A percentile compares a stretch with the other conserved stretches of the same genome.
These are phyloP conservation scores for Drosophila fuyamai DNA, from an alignment of 1,140 invertebrate genomes.

Conservation along the genomic window DNA sequence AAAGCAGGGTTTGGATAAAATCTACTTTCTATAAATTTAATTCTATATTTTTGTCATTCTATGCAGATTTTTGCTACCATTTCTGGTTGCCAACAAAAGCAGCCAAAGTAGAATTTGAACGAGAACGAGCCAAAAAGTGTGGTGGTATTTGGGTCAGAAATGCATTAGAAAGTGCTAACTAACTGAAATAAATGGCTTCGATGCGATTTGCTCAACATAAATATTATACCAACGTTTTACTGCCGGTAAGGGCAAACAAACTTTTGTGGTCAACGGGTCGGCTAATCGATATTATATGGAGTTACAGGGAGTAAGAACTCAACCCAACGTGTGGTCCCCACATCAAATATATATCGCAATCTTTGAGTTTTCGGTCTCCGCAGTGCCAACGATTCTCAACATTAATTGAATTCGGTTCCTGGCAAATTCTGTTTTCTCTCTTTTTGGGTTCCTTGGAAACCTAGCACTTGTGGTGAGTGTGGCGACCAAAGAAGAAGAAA, in stretches of 20 bases:
- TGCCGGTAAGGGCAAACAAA: slow-evolving; percentile 58
- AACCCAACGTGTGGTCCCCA: slow-evolving; percentile 17
- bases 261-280: slow-evolving; percentile 63
- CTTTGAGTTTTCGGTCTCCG: slow-evolving; percentile 16
- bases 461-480: slow-evolving; percentile 58
- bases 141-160: slow-evolving; percentile 54
- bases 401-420: slow-evolving; percentile 72
- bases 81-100: slow-evolving; percentile 11
- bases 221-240: slow-evolving; percentile 53
- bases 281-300: slow-evolving; percentile 55
- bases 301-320: slow-evolving; percentile 15
- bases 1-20: neutral
- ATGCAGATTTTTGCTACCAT: slow-evolving; percentile 46
- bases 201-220: slow-evolving; percentile 35
- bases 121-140: slow-evolving; percentile 47
- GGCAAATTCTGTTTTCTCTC: slow-evolving; percentile 31
- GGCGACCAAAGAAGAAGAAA: slow-evolving; percentile 22
- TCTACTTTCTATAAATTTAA: slow-evolving; percentile 19
- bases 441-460: slow-evolving; percentile 30
- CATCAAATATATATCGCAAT: slow-evolving; percentile 21
- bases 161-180: slow-evolving; percentile 63
- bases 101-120: neutral
- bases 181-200: slow-evolving; percentile 28
- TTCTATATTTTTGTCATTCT: slow-evolving; percentile 29
- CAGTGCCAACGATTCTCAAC: slow-evolving; percentile 23